Evolutionary conservation across 2,888 invertebrate genomes (phyloP).

Genomic region (Folsomia candida): DNA sequence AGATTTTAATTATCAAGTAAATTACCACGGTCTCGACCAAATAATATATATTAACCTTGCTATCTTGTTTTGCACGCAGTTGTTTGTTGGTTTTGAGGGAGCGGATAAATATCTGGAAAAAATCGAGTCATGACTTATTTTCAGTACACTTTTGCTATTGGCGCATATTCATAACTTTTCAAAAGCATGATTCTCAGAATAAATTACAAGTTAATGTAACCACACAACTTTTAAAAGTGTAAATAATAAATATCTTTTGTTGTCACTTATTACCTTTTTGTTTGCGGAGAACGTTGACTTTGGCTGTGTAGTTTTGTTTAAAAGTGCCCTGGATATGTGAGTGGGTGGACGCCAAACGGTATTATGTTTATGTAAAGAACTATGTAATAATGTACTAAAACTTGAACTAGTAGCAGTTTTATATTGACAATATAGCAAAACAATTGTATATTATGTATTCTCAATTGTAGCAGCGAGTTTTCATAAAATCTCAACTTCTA

Average conservation of each 20-base stretch:
- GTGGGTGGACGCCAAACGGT: not conserved
- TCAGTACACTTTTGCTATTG: too few relatives aligned
- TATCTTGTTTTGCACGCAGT: too few relatives aligned
- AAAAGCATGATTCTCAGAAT: too few relatives aligned
- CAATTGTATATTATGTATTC: not conserved
- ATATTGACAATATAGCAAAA: not conserved
- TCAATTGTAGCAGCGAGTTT: not conserved
- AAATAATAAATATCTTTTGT: not conserved
- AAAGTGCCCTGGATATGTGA: too few relatives aligned
- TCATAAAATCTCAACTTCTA: not conserved
- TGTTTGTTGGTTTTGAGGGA: too few relatives aligned
- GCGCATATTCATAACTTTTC: too few relatives aligned
- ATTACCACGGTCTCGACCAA: too few relatives aligned
- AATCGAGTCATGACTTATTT: too few relatives aligned
- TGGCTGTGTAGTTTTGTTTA: conserved; percentile 35
- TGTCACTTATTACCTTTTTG: not conserved
- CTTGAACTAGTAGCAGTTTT: not conserved
- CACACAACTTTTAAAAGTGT: not conserved
- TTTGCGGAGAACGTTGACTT: not conserved
- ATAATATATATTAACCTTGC: too few relatives aligned
- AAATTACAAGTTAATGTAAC: too few relatives aligned
- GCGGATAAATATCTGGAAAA: too few relatives aligned
- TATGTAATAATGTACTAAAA: not conserved
- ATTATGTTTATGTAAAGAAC: not conserved
- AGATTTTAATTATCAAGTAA: too few relatives aligned